A percentile compares a stretch with the other conserved stretches of the same genome.
Evolutionary conservation across 1,140 invertebrate genomes (phyloP).

Genomic region (Chelonus insularis): DNA sequence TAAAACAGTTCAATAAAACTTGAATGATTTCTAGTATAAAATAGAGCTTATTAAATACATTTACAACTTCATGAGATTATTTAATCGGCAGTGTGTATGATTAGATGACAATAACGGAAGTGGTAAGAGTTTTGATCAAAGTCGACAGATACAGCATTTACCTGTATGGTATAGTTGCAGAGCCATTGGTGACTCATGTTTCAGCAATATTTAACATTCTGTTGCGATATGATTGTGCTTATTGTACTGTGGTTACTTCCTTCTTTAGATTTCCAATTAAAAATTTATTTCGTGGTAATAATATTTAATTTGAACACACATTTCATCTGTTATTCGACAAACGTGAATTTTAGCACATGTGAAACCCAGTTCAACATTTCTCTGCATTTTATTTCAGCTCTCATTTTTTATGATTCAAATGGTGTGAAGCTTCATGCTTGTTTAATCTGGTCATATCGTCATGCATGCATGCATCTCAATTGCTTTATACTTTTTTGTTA

Average conservation of each 20-base stretch:
- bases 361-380: neutral
- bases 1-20: no score
- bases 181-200: slow-evolving; percentile 42
- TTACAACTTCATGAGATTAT: no score
- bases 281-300: neutral
- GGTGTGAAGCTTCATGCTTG: neutral
- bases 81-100: no score
- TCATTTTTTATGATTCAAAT: neutral
- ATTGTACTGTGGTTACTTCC: slow-evolving; percentile 30
- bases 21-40: no score
- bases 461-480: neutral
- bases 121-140: no score
- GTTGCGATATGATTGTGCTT: slow-evolving; percentile 33
- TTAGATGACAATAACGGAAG: no score
- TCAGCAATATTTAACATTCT: slow-evolving; percentile 45
- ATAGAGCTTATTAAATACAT: no score
- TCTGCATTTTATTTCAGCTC: neutral
- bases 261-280: slow-evolving; percentile 15
- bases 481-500: neutral
- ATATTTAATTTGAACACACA: neutral
- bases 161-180: neutral
- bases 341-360: no score
- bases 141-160: no score
- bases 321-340: no score
- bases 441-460: neutral